Percentiles rank a stretch among this genome's conserved stretches.
Evolutionary conservation across 2,888 invertebrate genomes (phyloP).

Genomic region (Troilus luridus): DNA sequence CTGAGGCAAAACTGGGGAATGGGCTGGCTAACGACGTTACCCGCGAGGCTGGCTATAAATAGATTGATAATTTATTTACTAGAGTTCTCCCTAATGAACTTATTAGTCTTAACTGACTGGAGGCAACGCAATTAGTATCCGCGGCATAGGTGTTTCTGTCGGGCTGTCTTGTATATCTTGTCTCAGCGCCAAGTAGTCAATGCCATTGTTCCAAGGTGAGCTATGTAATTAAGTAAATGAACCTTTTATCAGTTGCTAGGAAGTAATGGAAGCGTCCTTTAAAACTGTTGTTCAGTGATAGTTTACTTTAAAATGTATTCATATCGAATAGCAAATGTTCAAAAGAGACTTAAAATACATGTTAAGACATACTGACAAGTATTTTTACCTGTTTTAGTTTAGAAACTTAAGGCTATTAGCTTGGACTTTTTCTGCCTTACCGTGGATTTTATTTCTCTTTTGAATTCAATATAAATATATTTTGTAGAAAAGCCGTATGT

Average conservation of each 20-base stretch:
- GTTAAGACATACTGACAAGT: too few relatives aligned
- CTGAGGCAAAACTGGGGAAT: constrained; percentile 37
- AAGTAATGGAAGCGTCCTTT: background rate
- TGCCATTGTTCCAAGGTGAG: background rate
- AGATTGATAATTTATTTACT: constrained; percentile 57
- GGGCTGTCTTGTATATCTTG: background rate
- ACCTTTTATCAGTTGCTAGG: background rate
- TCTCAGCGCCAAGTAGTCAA: background rate
- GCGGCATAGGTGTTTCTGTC: constrained; percentile 26
- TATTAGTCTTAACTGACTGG: constrained; percentile 57
- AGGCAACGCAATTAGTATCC: constrained; percentile 45
- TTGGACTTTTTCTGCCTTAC: too few relatives aligned
- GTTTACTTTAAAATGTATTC: background rate
- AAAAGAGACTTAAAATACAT: background rate
- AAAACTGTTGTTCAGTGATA: background rate
- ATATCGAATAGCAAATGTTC: background rate
- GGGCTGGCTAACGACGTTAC: constrained; percentile 40
- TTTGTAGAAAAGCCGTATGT: too few relatives aligned
- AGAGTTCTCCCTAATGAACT: constrained; percentile 54
- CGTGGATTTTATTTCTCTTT: too few relatives aligned
- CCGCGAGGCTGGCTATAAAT: constrained; percentile 39
- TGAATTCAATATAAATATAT: too few relatives aligned
- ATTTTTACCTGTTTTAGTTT: too few relatives aligned
- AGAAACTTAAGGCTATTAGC: too few relatives aligned
- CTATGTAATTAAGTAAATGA: background rate